Evolutionary conservation across 2,113 vertebrate species (phyloP).

Genomic region (Sebastes fasciatus): DNA sequence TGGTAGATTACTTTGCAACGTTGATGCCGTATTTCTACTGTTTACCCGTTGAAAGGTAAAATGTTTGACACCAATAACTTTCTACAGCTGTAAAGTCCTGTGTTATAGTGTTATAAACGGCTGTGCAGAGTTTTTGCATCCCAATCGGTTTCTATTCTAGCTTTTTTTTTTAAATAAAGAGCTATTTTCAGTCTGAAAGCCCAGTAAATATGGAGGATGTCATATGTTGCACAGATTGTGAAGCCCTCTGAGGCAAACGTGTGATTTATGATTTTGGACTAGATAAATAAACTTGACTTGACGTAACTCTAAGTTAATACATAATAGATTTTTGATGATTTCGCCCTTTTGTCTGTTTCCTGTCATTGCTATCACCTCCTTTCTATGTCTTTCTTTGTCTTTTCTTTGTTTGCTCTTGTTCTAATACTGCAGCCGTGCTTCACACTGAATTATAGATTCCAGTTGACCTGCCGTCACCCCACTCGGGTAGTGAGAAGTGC

Average conservation of each 20-base stretch:
- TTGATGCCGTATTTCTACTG: not conserved
- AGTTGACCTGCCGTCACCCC: conserved; percentile 51
- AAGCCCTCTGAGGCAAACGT: not conserved
- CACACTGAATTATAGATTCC: conserved; percentile 66
- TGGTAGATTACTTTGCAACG: not conserved
- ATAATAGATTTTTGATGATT: not conserved
- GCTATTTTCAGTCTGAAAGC: not conserved
- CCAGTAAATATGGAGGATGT: not conserved
- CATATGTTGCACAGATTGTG: not conserved
- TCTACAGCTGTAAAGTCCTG: not conserved
- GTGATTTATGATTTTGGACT: not conserved
- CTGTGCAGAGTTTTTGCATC: too few relatives aligned
- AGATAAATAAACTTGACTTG: not conserved
- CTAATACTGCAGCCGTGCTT: conserved; percentile 30
- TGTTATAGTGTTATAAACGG: not conserved
- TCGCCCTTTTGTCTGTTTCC: not conserved
- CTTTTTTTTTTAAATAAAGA: too few relatives aligned
- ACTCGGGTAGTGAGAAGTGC: conserved; percentile 11
- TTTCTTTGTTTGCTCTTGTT: conserved; percentile 18
- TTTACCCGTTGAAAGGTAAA: not conserved
- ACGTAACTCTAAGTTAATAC: not conserved
- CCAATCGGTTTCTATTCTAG: too few relatives aligned
- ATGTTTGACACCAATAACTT: not conserved
- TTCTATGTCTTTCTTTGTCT: conserved; percentile 9
- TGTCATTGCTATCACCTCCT: not conserved